A percentile compares a stretch with the other conserved stretches of the same genome.
Evolutionary conservation across 2,113 vertebrate species (phyloP).

Genomic region (Barbus barbus): DNA sequence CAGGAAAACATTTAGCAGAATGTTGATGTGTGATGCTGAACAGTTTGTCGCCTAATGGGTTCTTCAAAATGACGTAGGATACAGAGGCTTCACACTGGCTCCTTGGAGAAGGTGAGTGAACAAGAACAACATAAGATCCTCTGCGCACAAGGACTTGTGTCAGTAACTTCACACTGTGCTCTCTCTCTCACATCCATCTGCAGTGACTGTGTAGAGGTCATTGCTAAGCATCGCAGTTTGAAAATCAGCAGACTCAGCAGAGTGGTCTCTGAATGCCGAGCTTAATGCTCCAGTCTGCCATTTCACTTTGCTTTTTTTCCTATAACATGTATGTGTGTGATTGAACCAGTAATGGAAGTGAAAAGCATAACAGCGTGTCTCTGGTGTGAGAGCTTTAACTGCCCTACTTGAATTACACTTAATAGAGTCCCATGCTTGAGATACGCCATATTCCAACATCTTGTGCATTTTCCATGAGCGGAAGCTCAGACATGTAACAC

Average conservation of each 20-base stretch:
- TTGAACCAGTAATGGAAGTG: not conserved
- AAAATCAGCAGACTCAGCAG: slow-evolving; percentile 33
- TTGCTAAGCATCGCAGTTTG: slow-evolving; percentile 31
- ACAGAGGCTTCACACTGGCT: slow-evolving; percentile 23
- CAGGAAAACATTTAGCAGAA: not conserved
- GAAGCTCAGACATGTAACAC: slow-evolving; percentile 1
- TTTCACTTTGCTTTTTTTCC: not conserved
- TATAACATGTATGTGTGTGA: slow-evolving; percentile 1
- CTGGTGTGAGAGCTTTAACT: not conserved
- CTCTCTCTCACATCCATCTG: slow-evolving; percentile 16
- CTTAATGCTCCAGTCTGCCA: slow-evolving; percentile 5
- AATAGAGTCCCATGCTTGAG: not conserved
- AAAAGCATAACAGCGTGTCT: not conserved
- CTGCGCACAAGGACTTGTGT: not conserved
- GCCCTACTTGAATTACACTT: not conserved
- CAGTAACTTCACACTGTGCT: not conserved
- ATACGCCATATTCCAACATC: not conserved
- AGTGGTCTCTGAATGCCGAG: not conserved
- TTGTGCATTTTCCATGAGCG: not conserved
- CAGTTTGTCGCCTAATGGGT: slow-evolving; percentile 26
- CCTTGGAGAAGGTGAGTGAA: slow-evolving; percentile 18
- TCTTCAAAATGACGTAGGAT: slow-evolving; percentile 27
- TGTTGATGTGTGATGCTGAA: not conserved
- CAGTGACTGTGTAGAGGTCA: slow-evolving; percentile 27
- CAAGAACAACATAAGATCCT: not conserved